Evolutionary conservation across 35 echinoderm and acorn worm species (phyloP).

Genomic region (Ptychodera flava): DNA sequence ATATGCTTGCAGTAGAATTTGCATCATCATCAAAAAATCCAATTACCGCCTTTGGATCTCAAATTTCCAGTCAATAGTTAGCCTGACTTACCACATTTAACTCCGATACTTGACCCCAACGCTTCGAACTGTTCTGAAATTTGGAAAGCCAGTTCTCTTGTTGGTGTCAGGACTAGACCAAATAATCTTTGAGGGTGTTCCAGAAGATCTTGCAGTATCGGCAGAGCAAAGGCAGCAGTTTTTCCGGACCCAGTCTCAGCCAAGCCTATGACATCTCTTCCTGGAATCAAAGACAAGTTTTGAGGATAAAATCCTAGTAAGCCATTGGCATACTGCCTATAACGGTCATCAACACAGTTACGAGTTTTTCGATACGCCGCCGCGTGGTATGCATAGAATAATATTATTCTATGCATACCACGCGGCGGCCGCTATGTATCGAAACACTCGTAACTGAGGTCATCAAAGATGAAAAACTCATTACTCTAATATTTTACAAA

Average conservation of each 20-base stretch:
- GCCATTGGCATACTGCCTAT: too few species aligned
- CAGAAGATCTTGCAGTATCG: constrained; percentile 78
- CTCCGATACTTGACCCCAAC: constrained; percentile 66
- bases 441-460: not conserved
- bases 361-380: too few species aligned
- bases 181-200: constrained; percentile 89
- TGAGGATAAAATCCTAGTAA: too few species aligned
- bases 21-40: too few species aligned
- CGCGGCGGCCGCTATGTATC: too few species aligned
- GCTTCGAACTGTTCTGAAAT: constrained; percentile 97
- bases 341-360: too few species aligned
- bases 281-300: too few species aligned
- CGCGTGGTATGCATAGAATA: too few species aligned
- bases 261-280: constrained; percentile 80
- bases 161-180: constrained; percentile 88
- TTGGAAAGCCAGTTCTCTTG: constrained; percentile 91
- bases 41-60: too few species aligned
- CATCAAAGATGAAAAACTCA: not conserved
- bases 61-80: not conserved
- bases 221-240: constrained; percentile 91
- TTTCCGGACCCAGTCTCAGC: constrained; percentile 98
- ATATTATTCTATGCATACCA: too few species aligned
- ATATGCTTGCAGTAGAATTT: too few species aligned
- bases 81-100: constrained; percentile 71
- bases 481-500: not conserved